Evolutionary conservation across 2,888 invertebrate species (phyloP).

Genomic region (Liopterus haemorrhoidalis): DNA sequence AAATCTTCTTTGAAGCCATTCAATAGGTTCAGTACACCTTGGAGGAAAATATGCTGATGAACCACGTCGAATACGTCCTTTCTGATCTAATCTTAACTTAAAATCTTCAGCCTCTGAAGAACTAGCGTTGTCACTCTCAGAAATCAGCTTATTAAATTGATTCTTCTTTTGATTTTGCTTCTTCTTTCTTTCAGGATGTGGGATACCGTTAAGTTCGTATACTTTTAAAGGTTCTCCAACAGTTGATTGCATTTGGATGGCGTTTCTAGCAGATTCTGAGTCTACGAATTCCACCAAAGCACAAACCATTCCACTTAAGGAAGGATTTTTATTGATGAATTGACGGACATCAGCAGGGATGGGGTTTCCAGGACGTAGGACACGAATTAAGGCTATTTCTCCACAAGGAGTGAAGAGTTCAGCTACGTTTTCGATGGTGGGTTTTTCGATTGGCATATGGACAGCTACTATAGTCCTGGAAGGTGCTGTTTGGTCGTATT

Average conservation of each 20-base stretch:
- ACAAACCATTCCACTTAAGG: constrained; percentile 77
- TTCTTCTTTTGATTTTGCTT: constrained; percentile 58
- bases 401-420: constrained; percentile 84
- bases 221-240: constrained; percentile 60
- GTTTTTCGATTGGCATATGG: constrained; percentile 75
- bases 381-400: constrained; percentile 81
- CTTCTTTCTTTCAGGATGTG: constrained; percentile 66
- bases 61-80: constrained; percentile 43
- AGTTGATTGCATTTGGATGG: constrained; percentile 62
- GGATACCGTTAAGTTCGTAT: constrained; percentile 67
- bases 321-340: constrained; percentile 85
- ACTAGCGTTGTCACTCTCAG: constrained; percentile 41
- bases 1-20: constrained; percentile 58
- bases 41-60: constrained; percentile 47
- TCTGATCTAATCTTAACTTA: constrained; percentile 42
- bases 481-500: constrained; percentile 87
- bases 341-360: constrained; percentile 87
- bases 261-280: constrained; percentile 77
- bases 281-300: constrained; percentile 88
- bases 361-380: constrained; percentile 81
- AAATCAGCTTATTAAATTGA: constrained; percentile 12
- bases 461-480: constrained; percentile 87
- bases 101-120: constrained; percentile 51
- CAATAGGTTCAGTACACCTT: constrained; percentile 54
- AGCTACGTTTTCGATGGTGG: constrained; percentile 86